These are phyloP conservation scores for Taurulus bubalis DNA, from an alignment of 2,113 vertebrate genomes.

Conservation along the genomic window DNA sequence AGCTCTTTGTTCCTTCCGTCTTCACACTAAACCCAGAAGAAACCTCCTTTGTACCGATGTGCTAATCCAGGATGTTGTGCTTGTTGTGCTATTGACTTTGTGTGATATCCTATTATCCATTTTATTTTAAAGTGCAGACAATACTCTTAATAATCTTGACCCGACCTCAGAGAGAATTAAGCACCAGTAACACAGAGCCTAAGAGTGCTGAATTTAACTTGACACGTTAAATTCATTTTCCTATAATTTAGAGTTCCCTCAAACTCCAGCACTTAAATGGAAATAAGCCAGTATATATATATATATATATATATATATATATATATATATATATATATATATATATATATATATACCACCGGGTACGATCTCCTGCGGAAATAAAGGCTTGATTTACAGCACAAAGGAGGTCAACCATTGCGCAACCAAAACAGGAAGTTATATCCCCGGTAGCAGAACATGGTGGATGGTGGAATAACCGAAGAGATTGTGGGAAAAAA, in stretches of 20 bases:
- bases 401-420: not conserved
- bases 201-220: not conserved
- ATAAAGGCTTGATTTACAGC: not conserved
- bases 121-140: not conserved
- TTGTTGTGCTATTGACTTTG: slow-evolving; percentile 2
- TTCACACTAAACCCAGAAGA: slow-evolving; percentile 16
- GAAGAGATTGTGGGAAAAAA: no score
- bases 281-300: not conserved
- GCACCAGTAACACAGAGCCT: not conserved
- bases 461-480: no score
- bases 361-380: not conserved
- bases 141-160: not conserved
- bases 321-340: no score
- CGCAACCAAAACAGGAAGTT: not conserved
- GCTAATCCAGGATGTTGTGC: slow-evolving; percentile 1
- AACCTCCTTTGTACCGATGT: slow-evolving; percentile 15
- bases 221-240: not conserved
- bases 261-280: not conserved
- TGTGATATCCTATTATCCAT: slow-evolving; percentile 7
- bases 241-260: not conserved
- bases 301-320: no score
- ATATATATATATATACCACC: not conserved
- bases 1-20: slow-evolving; percentile 39
- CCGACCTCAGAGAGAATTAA: not conserved
- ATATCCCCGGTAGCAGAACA: no score